phyloP scores from a whole-genome alignment of 2,888 invertebrate species.

The Mantis religiosa region DNA sequence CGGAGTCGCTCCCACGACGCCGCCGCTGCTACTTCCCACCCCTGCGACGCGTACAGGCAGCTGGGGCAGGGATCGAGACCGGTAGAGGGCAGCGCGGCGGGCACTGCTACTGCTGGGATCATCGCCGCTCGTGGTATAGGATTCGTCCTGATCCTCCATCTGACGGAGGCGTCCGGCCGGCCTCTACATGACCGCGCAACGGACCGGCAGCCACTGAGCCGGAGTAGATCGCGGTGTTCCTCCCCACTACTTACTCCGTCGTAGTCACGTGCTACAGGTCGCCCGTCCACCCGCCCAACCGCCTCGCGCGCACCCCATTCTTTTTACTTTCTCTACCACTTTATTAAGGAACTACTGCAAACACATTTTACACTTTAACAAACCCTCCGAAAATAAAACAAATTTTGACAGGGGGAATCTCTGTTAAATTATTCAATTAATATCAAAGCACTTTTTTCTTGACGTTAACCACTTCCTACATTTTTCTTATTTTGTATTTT shows the following conservation, averaged over 20 bases:
- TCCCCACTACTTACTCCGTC: background rate
- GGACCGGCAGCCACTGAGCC: background rate
- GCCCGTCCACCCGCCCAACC: too few relatives aligned
- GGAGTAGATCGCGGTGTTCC: background rate
- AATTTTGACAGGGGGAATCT: too few relatives aligned
- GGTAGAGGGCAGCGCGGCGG: slow-evolving; percentile 48
- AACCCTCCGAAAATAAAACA: too few relatives aligned
- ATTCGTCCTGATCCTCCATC: slow-evolving; percentile 28
- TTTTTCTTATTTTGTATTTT: too few relatives aligned
- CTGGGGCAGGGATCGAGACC: slow-evolving; percentile 65
- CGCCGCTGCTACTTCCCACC: slow-evolving; percentile 27
- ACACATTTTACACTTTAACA: too few relatives aligned
- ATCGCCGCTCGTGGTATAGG: slow-evolving; percentile 14
- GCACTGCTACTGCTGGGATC: slow-evolving; percentile 41
- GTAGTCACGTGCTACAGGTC: background rate
- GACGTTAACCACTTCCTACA: too few relatives aligned
- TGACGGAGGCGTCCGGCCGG: slow-evolving; percentile 23
- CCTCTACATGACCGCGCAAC: background rate
- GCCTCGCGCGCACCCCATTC: too few relatives aligned
- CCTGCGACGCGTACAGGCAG: slow-evolving; percentile 38
- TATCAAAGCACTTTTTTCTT: too few relatives aligned
- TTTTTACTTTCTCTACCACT: too few relatives aligned
- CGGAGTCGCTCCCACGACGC: slow-evolving; percentile 43
- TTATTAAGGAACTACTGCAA: too few relatives aligned
- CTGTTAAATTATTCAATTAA: too few relatives aligned